A percentile compares a stretch with the other conserved stretches of the same genome.
Evolutionary conservation across 1,140 invertebrate genomes (phyloP).

Genomic region (Trissolcus basalis): DNA sequence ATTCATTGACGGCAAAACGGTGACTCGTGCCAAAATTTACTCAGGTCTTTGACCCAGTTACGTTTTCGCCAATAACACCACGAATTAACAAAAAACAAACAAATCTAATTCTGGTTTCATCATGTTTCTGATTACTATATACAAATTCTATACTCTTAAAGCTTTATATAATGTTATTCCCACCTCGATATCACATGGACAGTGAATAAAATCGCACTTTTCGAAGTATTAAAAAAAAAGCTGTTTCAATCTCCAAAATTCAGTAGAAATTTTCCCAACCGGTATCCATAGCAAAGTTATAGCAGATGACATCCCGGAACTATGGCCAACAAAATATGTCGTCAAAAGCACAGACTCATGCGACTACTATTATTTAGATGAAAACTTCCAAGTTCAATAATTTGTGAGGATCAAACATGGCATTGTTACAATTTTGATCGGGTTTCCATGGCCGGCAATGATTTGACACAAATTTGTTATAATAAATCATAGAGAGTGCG

Average conservation of each 20-base stretch:
- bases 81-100: constrained; percentile 36
- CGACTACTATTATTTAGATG: constrained; percentile 70
- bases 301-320: constrained; percentile 58
- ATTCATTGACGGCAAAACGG: constrained; percentile 68
- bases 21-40: constrained; percentile 66
- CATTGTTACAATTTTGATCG: constrained; percentile 69
- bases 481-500: constrained; percentile 71
- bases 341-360: constrained; percentile 71
- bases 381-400: constrained; percentile 43
- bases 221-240: no score
- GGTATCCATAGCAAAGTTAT: constrained; percentile 7
- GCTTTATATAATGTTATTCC: no score
- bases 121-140: no score
- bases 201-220: no score
- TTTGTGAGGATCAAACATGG: constrained; percentile 64
- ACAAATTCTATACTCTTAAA: no score
- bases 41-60: constrained; percentile 61
- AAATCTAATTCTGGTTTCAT: not conserved
- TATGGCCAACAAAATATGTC: constrained; percentile 32
- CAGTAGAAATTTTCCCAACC: no score
- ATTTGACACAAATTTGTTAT: constrained; percentile 64
- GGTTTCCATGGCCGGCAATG: constrained; percentile 23
- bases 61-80: constrained; percentile 25
- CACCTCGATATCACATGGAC: no score
- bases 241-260: no score